Percentiles rank a stretch among this genome's conserved stretches.
These are phyloP conservation scores for Acanthurus lineatus DNA, from an alignment of 2,797 vertebrate genomes.

Conservation along the genomic window DNA sequence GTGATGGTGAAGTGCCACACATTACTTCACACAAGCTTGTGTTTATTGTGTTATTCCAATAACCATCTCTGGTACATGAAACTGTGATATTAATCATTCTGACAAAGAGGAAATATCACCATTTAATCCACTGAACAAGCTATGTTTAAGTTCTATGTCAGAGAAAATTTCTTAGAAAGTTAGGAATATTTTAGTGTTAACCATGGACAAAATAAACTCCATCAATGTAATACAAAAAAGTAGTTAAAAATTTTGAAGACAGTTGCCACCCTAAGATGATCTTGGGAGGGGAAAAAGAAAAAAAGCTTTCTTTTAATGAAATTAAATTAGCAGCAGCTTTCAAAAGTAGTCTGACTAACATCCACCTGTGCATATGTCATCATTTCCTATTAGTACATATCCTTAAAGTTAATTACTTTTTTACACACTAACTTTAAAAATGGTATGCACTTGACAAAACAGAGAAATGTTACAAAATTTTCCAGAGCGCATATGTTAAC, in stretches of 20 bases:
- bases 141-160: neutral
- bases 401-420: neutral
- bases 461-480: too few species aligned
- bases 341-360: neutral
- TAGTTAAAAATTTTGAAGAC: neutral
- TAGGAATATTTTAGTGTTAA: too few species aligned
- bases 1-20: neutral
- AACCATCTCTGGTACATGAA: neutral
- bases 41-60: neutral
- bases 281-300: neutral
- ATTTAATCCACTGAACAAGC: neutral
- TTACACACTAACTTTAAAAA: too few species aligned
- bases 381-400: neutral
- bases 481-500: too few species aligned
- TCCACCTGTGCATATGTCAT: neutral
- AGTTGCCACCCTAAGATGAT: neutral
- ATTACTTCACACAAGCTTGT: neutral
- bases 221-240: neutral
- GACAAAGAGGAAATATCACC: neutral
- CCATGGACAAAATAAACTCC: neutral
- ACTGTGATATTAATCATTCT: slow-evolving; percentile 4
- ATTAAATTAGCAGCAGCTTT: neutral
- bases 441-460: too few species aligned
- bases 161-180: too few species aligned
- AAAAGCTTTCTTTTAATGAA: neutral